These are phyloP conservation scores for Octodon degus DNA, from an alignment of 2,113 vertebrate species.

Conservation along the genomic window DNA sequence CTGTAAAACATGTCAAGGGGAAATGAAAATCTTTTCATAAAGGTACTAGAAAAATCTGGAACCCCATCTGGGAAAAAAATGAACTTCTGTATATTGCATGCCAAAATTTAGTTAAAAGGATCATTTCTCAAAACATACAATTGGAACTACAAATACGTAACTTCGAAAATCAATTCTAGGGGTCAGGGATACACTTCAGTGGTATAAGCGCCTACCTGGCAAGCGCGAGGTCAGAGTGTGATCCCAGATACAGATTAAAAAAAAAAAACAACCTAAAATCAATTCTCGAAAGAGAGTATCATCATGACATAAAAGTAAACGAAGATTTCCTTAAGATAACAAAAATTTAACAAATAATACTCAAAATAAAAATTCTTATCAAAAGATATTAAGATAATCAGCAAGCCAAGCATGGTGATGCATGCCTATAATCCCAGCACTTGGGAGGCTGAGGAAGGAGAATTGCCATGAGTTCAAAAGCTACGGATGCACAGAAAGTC, in stretches of 20 bases:
- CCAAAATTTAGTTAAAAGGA: conserved; percentile 41
- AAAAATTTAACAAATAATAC: conserved; percentile 33
- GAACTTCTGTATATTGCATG: not conserved
- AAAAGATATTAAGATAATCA: conserved; percentile 16
- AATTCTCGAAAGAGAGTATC: not conserved
- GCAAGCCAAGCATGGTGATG: not conserved
- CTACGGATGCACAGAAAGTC: not conserved
- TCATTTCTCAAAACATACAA: conserved; percentile 28
- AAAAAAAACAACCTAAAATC: not conserved
- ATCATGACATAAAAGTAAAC: not conserved
- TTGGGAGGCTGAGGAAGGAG: not conserved
- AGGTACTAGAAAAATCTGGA: not conserved
- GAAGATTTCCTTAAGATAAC: conserved; percentile 19
- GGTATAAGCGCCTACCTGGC: no score
- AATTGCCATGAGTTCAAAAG: not conserved
- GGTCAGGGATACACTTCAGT: no score
- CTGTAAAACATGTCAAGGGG: conserved; percentile 1
- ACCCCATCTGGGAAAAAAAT: not conserved
- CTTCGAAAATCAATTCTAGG: conserved; percentile 21
- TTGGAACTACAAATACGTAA: not conserved
- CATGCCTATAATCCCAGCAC: not conserved
- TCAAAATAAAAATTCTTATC: conserved; percentile 17
- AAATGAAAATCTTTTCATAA: conserved; percentile 39
- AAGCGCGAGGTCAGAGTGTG: no score
- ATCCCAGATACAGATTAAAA: no score